Conservation (phyloP, 92 coral and sea anemone species). For the Porites rus region DNA sequence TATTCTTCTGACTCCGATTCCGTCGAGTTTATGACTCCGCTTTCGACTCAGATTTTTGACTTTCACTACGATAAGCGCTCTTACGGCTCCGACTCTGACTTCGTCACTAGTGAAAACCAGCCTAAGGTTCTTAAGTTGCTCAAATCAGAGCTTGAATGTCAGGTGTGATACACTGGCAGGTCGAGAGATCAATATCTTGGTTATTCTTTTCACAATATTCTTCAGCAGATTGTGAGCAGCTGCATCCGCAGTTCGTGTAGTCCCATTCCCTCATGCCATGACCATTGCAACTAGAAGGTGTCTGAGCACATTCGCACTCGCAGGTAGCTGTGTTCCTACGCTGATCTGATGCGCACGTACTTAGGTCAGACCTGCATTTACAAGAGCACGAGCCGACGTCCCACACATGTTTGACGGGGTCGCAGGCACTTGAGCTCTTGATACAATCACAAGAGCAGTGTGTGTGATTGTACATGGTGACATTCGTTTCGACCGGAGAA, state of each 20-base stretch:
- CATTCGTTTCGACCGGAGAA: too few species aligned
- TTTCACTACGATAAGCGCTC: too few species aligned
- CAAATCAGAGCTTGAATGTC: not conserved
- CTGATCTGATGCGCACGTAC: constrained; percentile 18
- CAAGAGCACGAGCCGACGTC: constrained; percentile 27
- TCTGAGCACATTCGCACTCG: constrained; percentile 30
- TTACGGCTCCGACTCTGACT: too few species aligned
- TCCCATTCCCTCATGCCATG: constrained; percentile 43
- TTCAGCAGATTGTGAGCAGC: constrained; percentile 9
- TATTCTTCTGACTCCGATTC: too few species aligned
- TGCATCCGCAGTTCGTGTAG: constrained; percentile 45
- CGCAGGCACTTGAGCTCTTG: constrained; percentile 41
- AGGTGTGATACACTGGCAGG: constrained; percentile 38
- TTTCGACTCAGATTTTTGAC: too few species aligned
- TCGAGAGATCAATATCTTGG: constrained; percentile 1
- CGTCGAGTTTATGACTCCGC: too few species aligned
- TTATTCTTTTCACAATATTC: constrained; percentile 1
- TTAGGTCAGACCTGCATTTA: constrained; percentile 11
- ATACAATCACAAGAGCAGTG: constrained; percentile 62
- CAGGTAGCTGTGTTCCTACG: constrained; percentile 19
- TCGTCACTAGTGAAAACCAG: too few species aligned
- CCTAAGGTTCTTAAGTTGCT: not conserved
- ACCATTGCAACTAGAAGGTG: not conserved
- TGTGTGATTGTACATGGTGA: constrained; percentile 60
- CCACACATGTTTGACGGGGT: constrained; percentile 39